These are phyloP conservation scores for Eupithecia pulchellata DNA, from an alignment of 2,888 invertebrate genomes.

Conservation along the genomic window DNA sequence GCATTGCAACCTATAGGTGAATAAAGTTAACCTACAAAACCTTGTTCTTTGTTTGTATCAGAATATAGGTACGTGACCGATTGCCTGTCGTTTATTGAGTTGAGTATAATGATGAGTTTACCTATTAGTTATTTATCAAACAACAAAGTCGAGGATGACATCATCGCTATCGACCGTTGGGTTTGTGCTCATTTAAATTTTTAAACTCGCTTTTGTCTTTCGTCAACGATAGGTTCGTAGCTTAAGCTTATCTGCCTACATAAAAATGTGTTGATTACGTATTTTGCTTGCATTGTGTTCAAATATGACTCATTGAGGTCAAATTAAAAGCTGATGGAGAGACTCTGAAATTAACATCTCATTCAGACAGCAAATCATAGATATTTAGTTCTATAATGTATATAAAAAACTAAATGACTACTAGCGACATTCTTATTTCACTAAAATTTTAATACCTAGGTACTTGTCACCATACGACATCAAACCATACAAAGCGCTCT, in stretches of 20 bases:
- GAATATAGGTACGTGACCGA: conserved; percentile 29
- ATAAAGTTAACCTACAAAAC: conserved; percentile 3
- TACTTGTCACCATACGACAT: neutral
- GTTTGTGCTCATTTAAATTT: conserved; percentile 39
- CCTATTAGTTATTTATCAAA: conserved; percentile 34
- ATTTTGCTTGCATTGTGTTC: neutral
- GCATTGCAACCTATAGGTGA: neutral
- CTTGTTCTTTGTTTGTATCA: neutral
- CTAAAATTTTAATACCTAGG: neutral
- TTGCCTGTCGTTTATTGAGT: conserved; percentile 29
- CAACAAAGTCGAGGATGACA: conserved; percentile 46
- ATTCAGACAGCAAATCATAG: neutral
- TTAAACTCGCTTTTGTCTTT: conserved; percentile 37
- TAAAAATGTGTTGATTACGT: neutral
- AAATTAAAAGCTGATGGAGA: neutral
- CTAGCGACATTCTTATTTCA: neutral
- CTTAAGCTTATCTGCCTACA: neutral
- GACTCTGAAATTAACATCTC: neutral
- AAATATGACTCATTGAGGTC: neutral
- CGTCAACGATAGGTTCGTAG: neutral
- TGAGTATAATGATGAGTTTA: conserved; percentile 32
- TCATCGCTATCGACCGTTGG: conserved; percentile 48
- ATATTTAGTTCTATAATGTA: neutral
- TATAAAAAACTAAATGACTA: neutral
- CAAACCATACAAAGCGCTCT: neutral